phyloP scores from a whole-genome alignment of 2,888 invertebrate genomes.

The Drosophila maculinotata region DNA sequence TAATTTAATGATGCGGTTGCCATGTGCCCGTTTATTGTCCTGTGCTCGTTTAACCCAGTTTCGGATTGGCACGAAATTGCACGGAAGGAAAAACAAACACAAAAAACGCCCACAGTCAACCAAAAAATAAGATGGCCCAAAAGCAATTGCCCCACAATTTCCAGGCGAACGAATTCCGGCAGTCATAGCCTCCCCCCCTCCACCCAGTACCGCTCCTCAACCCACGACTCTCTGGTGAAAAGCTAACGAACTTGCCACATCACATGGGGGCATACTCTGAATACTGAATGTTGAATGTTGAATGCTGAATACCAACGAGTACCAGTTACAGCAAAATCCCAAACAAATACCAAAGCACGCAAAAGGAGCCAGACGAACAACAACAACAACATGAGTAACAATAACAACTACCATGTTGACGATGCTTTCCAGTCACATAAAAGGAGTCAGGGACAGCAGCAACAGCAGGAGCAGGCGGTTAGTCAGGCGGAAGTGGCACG shows the following conservation, averaged over 20 bases:
- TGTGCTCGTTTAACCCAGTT: constrained; percentile 35
- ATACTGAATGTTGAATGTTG: constrained; percentile 12
- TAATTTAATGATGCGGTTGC: constrained; percentile 35
- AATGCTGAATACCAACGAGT: constrained; percentile 73
- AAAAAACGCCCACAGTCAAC: constrained; percentile 14
- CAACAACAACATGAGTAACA: constrained; percentile 5
- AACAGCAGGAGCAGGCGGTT: constrained; percentile 12
- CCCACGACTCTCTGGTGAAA: constrained; percentile 24
- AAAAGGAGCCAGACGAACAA: constrained; percentile 43
- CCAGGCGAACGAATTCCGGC: constrained; percentile 43
- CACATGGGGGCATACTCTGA: constrained; percentile 56
- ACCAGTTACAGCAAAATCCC: constrained; percentile 65
- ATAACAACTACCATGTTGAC: constrained; percentile 13
- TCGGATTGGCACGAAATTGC: constrained; percentile 39
- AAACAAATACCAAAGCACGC: constrained; percentile 54
- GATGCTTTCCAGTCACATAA: constrained; percentile 41
- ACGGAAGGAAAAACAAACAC: constrained; percentile 20
- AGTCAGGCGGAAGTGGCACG: constrained; percentile 62
- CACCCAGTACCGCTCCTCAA: background rate
- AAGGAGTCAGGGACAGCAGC: constrained; percentile 39
- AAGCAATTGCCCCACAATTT: constrained; percentile 74
- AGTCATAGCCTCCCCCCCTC: constrained; percentile 5
- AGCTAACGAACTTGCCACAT: constrained; percentile 76
- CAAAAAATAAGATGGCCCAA: constrained; percentile 35
- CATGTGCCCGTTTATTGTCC: constrained; percentile 24